Evolutionary conservation across 1,140 invertebrate genomes (phyloP), one percentile per base, ranked within the genome.

Genomic region (Hycleus cichorii): DNA sequence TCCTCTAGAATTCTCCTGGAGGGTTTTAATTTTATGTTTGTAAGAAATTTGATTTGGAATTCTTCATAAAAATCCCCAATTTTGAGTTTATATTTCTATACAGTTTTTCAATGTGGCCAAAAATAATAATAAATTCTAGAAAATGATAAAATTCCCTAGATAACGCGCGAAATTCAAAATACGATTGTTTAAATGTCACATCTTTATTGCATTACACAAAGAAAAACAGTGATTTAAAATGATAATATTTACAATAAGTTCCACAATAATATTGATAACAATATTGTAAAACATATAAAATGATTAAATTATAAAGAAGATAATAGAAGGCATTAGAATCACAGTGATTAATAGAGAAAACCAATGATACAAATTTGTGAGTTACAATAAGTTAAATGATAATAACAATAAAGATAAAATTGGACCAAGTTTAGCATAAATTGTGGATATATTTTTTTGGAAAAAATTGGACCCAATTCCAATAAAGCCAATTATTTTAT

Each of bases 161-260:
- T n/a, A 42, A 42, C 10, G 9, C 4, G 40, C 3, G 9, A 42
- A 42, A 8, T 42, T 42, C 40, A 42, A 42, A 42, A n/a, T 6
- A 42, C 9, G 9, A 42, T 42, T n/a, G 5, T 42, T n/a, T 42
- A 18, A 8, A 4, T n/a, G 40, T n/a, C 54, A 57, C 55, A 46
- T 49, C 25, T 60, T 60, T 56, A 61, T 62, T 62, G 60, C 60
- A 53, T 54, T 62, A 58, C 60, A 62, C 56, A 62, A 62, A 62
- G 56, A 62, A 62, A 18, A 62, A 58, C 45, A 54, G 60, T 62
- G 60, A 54, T 52, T 58, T 18, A 18, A 62, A 62, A 24, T 50
- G n/a, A 57, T 44, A 18, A 18, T 48, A 50, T 61, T 57, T 61
- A 47, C 57, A 61, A 54, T 52, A 42, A 52, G 39, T 57, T 61